Evolutionary conservation across 2,797 vertebrate species (phyloP).

Genomic region (Dallia pectoralis): DNA sequence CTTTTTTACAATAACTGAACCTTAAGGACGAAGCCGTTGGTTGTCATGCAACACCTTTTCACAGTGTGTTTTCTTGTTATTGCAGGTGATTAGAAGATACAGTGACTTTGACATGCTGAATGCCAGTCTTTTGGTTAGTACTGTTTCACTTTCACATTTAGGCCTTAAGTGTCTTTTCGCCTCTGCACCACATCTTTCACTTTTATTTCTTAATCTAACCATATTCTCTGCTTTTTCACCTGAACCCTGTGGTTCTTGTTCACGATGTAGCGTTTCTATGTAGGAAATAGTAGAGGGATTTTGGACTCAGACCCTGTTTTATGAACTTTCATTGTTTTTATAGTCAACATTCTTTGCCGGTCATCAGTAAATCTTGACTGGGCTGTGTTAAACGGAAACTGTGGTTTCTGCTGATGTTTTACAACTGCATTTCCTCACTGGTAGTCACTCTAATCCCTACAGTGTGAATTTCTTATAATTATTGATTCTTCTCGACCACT

Average conservation of each 20-base stretch:
- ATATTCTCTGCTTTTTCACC: not conserved
- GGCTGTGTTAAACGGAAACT: conserved; percentile 38
- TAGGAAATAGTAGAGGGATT: not conserved
- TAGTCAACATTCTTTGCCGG: not conserved
- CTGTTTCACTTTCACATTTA: not conserved
- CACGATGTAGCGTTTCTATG: too few relatives aligned
- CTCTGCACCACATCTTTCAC: not conserved
- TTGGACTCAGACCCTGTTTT: not conserved
- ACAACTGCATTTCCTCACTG: conserved; percentile 28
- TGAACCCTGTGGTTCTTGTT: not conserved
- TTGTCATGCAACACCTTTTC: not conserved
- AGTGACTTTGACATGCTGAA: conserved; percentile 97
- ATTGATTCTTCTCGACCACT: not conserved
- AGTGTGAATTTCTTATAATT: not conserved
- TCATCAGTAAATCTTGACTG: not conserved
- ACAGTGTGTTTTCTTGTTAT: conserved; percentile 35
- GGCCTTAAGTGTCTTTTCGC: not conserved
- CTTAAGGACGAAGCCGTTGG: not conserved
- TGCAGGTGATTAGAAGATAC: conserved; percentile 93
- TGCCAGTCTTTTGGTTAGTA: conserved; percentile 90
- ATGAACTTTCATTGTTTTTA: not conserved
- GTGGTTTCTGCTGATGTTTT: conserved; percentile 58
- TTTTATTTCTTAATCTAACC: not conserved
- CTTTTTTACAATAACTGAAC: not conserved
- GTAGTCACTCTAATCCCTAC: not conserved